Evolutionary conservation across 2,113 vertebrate genomes (phyloP).

Genomic region (Ameiurus melas): DNA sequence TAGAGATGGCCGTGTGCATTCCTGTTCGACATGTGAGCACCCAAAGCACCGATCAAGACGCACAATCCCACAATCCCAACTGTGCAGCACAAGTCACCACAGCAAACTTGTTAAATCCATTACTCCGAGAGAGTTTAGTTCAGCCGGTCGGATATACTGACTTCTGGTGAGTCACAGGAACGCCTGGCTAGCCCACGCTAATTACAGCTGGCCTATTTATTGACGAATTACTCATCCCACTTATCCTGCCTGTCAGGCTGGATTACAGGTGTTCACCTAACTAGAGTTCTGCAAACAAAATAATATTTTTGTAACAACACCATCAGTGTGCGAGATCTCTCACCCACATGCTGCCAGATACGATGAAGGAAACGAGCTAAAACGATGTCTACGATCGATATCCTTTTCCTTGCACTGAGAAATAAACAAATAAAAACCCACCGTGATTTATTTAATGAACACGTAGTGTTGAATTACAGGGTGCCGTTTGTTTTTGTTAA

Average conservation of each 20-base stretch:
- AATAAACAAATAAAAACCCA: not conserved
- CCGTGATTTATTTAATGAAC: not conserved
- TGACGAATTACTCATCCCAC: slow-evolving; percentile 4
- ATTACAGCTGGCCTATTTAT: slow-evolving; percentile 21
- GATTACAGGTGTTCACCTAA: not conserved
- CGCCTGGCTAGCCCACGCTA: not conserved
- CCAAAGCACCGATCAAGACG: not conserved
- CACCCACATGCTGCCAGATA: not conserved
- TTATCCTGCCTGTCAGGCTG: too few species aligned
- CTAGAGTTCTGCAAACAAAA: not conserved
- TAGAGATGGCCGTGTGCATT: not conserved
- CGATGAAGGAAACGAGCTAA: not conserved
- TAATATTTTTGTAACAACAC: not conserved
- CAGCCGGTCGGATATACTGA: not conserved
- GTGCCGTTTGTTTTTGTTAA: too few species aligned
- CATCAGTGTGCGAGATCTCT: not conserved
- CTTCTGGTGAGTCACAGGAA: not conserved
- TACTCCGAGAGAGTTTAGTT: not conserved
- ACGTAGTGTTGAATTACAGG: not conserved
- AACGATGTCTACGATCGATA: not conserved
- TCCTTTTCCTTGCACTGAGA: not conserved
- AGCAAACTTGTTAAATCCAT: not conserved
- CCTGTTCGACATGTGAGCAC: not conserved
- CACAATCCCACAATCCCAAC: too few species aligned
- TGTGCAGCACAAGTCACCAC: too few species aligned